phyloP scores from a whole-genome alignment of 2,797 vertebrate species.

The Amphiprion clarkii region DNA sequence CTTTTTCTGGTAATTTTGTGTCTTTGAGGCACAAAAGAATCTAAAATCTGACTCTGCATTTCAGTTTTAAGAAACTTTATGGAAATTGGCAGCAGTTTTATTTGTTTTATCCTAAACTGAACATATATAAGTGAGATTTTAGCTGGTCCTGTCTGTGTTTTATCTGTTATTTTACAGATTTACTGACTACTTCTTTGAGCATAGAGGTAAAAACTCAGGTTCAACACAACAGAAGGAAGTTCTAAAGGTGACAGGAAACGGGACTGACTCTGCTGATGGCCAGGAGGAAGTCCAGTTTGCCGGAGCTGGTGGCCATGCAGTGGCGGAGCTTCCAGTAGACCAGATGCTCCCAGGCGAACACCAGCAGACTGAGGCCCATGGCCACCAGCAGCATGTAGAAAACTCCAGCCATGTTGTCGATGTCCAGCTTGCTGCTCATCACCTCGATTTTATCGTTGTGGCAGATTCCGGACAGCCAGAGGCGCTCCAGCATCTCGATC shows the following conservation, averaged over 20 bases:
- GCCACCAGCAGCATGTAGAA: constrained; percentile 90
- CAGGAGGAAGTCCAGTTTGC: constrained; percentile 92
- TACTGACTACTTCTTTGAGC: too few species aligned
- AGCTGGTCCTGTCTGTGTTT: too few species aligned
- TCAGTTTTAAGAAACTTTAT: too few species aligned
- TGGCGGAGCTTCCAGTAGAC: constrained; percentile 93
- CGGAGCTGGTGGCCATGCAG: constrained; percentile 90
- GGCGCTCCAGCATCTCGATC: constrained; percentile 92
- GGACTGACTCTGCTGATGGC: constrained; percentile 92
- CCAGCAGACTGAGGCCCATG: constrained; percentile 87
- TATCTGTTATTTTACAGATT: too few species aligned
- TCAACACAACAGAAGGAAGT: too few species aligned
- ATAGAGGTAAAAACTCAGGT: too few species aligned
- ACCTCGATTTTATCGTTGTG: constrained; percentile 94
- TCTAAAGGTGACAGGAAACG: constrained; percentile 8
- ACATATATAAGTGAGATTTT: too few species aligned
- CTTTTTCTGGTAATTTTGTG: too few species aligned
- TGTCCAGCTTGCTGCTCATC: constrained; percentile 93
- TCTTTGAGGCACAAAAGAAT: too few species aligned
- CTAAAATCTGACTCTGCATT: too few species aligned
- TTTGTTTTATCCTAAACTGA: too few species aligned
- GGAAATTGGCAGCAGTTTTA: too few species aligned
- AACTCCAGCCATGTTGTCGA: constrained; percentile 89
- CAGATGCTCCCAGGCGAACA: constrained; percentile 92
- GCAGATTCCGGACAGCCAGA: constrained; percentile 93